phyloP scores from a whole-genome alignment of 2,113 vertebrate species.

The Cheilinus undulatus region DNA sequence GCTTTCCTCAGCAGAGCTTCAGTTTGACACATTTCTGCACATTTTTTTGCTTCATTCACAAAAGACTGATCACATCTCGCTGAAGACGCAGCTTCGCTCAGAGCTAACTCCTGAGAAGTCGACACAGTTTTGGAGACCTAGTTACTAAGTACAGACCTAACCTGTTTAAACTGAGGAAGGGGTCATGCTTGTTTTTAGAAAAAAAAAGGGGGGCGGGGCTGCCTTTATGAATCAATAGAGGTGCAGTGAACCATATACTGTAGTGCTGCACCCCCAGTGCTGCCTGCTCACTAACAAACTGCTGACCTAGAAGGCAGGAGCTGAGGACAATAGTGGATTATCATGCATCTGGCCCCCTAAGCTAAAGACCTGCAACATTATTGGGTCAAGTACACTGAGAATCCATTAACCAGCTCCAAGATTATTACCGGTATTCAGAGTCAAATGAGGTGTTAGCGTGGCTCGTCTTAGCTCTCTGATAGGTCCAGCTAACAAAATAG shows the following conservation, averaged over 20 bases:
- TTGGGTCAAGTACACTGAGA: conserved; percentile 51
- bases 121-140: neutral
- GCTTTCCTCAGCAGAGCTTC: conserved; percentile 31
- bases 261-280: conserved; percentile 40
- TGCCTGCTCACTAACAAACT: conserved; percentile 35
- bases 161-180: conserved; percentile 8
- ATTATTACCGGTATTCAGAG: conserved; percentile 20
- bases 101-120: neutral
- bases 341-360: conserved; percentile 60
- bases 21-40: conserved; percentile 39
- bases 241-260: conserved; percentile 54
- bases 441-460: conserved; percentile 5
- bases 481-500: neutral
- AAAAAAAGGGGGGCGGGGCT: neutral
- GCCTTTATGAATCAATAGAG: conserved; percentile 39
- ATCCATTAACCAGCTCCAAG: conserved; percentile 29
- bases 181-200: conserved; percentile 26
- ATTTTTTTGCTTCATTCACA: conserved; percentile 36
- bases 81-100: neutral
- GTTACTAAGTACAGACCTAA: conserved; percentile 1
- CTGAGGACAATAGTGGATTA: conserved; percentile 74
- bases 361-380: conserved; percentile 50
- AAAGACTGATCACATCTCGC: neutral
- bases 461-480: conserved; percentile 20
- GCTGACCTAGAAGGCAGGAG: conserved; percentile 70